A percentile compares a stretch with the other conserved stretches of the same genome.
Evolutionary conservation across 2,797 vertebrate genomes (phyloP).

Genomic region (Xyrichtys novacula): DNA sequence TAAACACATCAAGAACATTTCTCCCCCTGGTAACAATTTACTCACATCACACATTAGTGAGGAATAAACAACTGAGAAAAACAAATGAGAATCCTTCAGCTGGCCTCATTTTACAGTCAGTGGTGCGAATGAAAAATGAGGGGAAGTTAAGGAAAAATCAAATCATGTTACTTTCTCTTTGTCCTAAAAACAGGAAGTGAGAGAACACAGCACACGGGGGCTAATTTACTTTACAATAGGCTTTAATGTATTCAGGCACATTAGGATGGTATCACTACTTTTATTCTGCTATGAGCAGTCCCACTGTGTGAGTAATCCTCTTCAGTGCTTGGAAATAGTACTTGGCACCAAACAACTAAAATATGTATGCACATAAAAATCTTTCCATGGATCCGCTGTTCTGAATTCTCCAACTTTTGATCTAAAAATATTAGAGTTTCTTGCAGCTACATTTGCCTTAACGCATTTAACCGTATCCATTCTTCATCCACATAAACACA

Average conservation of each 20-base stretch:
- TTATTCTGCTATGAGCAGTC: too few relatives aligned
- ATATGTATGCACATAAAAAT: too few relatives aligned
- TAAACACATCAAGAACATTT: conserved; percentile 34
- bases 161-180: conserved; percentile 33
- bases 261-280: too few relatives aligned
- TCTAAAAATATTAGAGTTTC: too few relatives aligned
- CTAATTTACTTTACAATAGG: too few relatives aligned
- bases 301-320: too few relatives aligned
- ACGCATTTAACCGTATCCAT: conserved; percentile 7
- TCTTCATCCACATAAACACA: conserved; percentile 10
- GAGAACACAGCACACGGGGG: too few relatives aligned
- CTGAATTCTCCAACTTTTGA: too few relatives aligned
- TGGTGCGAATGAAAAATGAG: conserved; percentile 40
- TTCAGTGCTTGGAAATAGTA: neutral
- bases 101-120: conserved; percentile 43
- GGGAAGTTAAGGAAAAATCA: conserved; percentile 40
- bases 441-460: too few relatives aligned
- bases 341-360: too few relatives aligned
- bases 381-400: too few relatives aligned
- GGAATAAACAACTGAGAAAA: conserved; percentile 32
- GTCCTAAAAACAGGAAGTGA: conserved; percentile 30
- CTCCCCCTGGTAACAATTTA: conserved; percentile 31
- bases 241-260: too few relatives aligned
- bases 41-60: conserved; percentile 34
- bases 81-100: conserved; percentile 14